Evolutionary conservation across 1,140 invertebrate species (phyloP).

Genomic region (Colletes gigas): DNA sequence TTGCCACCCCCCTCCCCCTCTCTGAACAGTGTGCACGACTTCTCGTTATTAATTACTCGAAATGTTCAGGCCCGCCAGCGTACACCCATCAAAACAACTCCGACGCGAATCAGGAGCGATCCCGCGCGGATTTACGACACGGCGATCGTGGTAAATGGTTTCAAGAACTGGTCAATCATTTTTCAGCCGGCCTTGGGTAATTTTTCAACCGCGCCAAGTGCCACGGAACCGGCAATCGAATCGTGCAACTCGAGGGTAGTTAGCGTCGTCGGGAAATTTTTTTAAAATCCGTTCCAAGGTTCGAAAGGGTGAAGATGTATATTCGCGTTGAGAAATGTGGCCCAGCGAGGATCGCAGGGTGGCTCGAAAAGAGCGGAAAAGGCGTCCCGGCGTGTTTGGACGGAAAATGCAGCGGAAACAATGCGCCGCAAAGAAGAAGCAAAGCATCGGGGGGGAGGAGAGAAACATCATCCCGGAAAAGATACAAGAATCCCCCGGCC

Average conservation of each 20-base stretch:
- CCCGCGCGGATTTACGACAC: conserved; percentile 26
- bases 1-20: conserved; percentile 9
- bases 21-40: conserved; percentile 31
- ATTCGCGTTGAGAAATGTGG: too few species aligned
- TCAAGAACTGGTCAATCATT: conserved; percentile 32
- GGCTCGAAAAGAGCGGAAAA: neutral
- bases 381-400: neutral
- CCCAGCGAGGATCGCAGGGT: too few species aligned
- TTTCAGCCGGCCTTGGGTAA: conserved; percentile 25
- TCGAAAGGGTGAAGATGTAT: too few species aligned
- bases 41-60: conserved; percentile 45
- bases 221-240: neutral
- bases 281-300: too few species aligned
- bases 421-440: conserved; percentile 12
- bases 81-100: conserved; percentile 36
- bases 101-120: conserved; percentile 9
- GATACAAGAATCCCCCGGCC: conserved; percentile 56
- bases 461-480: conserved; percentile 25
- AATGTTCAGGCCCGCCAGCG: conserved; percentile 19
- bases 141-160: conserved; percentile 52
- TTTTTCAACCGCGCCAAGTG: conserved; percentile 28
- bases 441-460: conserved; percentile 13
- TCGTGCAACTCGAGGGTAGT: neutral
- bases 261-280: too few species aligned
- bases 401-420: conserved; percentile 31